phyloP scores from a whole-genome alignment of 2,797 vertebrate species.

The Syndactyla subalaris region DNA sequence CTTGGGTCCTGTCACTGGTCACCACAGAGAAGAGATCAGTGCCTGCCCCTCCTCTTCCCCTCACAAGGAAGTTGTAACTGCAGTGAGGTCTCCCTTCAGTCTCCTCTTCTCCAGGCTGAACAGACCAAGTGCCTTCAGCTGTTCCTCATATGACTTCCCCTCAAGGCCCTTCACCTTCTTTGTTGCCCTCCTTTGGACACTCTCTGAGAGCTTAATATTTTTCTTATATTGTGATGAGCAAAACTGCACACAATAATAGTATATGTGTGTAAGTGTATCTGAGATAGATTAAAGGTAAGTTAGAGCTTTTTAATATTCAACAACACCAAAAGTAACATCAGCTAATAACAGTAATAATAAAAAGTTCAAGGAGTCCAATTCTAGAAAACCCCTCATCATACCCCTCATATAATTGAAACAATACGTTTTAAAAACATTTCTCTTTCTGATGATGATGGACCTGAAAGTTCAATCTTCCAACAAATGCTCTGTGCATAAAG shows the following conservation, averaged over 20 bases:
- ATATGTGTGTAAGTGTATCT: neutral
- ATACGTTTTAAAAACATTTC: neutral
- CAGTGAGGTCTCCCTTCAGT: neutral
- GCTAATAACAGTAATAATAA: neutral
- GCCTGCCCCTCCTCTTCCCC: neutral
- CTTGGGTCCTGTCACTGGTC: neutral
- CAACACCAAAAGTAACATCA: neutral
- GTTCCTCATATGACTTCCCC: neutral
- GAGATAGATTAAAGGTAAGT: neutral
- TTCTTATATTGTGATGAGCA: neutral
- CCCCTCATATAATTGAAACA: neutral
- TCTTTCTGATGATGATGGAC: neutral
- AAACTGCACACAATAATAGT: neutral
- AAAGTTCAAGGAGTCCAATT: neutral
- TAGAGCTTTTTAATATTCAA: neutral
- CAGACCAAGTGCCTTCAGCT: neutral
- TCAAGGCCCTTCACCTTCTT: neutral
- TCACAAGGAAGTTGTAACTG: neutral
- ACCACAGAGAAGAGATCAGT: neutral
- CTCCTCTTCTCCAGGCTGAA: neutral
- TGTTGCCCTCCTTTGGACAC: neutral
- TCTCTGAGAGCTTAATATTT: neutral
- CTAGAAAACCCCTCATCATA: neutral
- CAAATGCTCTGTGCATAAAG: neutral
- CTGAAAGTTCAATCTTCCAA: neutral